Percentiles rank a stretch among this genome's conserved stretches.
Conservation (phyloP, 2,888 invertebrate genomes). For the Tachystola acroxantha region DNA sequence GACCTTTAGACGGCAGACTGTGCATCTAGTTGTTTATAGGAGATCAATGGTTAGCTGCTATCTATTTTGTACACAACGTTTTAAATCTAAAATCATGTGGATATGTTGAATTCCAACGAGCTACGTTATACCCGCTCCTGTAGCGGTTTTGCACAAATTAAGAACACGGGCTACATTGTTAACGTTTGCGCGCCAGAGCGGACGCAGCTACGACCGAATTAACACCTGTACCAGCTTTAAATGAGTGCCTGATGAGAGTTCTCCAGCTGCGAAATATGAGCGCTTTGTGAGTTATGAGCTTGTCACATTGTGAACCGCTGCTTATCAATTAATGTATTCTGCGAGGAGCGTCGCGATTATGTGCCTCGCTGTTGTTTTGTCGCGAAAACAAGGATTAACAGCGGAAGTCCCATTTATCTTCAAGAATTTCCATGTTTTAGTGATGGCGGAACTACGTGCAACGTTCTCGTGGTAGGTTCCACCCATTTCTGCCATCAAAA, state of each 20-base stretch:
- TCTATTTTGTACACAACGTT: too few species aligned
- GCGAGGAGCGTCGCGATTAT: conserved; percentile 37
- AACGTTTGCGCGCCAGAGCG: neutral
- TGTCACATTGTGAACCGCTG: conserved; percentile 41
- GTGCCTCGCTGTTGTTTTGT: conserved; percentile 20
- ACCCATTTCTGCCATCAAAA: too few species aligned
- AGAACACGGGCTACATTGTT: too few species aligned
- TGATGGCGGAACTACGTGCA: too few species aligned
- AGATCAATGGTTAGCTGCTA: too few species aligned
- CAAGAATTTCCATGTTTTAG: neutral
- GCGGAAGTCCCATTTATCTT: conserved; percentile 28
- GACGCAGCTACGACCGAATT: conserved; percentile 11
- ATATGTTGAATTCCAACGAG: too few species aligned
- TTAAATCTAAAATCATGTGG: too few species aligned
- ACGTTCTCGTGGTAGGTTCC: too few species aligned
- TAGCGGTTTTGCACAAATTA: too few species aligned
- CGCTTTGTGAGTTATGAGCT: conserved; percentile 48
- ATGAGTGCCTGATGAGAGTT: conserved; percentile 39
- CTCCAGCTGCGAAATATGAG: conserved; percentile 47
- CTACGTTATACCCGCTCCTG: too few species aligned
- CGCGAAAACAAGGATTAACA: conserved; percentile 30
- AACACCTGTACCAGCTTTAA: conserved; percentile 24
- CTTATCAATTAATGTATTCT: conserved; percentile 64
- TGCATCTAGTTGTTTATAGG: too few species aligned
- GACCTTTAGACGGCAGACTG: too few species aligned